Conservation (phyloP, 2,113 vertebrate genomes). For the Actinemys pallida region DNA sequence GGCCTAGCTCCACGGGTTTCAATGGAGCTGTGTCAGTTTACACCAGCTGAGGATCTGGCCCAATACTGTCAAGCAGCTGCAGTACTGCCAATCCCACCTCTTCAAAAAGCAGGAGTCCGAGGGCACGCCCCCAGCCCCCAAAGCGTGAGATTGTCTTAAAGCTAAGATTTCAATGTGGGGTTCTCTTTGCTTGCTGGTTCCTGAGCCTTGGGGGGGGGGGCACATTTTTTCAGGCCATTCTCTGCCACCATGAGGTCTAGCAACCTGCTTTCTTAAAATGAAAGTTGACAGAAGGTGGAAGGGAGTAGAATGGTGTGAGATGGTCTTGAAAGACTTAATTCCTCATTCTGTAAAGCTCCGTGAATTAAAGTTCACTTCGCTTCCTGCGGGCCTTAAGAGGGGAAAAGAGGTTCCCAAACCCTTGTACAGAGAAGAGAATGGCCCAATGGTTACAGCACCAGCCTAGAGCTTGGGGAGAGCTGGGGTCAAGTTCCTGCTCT, state of each 20-base stretch:
- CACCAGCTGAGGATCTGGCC: too few relatives aligned
- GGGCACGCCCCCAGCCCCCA: too few relatives aligned
- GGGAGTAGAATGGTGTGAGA: background rate
- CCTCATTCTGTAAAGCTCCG: background rate
- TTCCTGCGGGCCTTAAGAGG: background rate
- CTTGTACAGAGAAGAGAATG: background rate
- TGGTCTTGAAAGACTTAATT: background rate
- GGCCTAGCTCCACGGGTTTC: too few relatives aligned
- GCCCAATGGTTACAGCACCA: too few relatives aligned
- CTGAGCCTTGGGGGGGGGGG: background rate
- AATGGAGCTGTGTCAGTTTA: too few relatives aligned
- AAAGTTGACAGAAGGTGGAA: background rate
- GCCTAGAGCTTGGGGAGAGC: too few relatives aligned
- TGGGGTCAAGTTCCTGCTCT: too few relatives aligned
- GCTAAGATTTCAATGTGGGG: background rate
- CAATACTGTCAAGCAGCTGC: too few relatives aligned
- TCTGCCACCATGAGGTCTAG: background rate
- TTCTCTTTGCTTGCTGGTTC: background rate
- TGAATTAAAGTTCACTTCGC: background rate
- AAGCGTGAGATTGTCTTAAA: too few relatives aligned
- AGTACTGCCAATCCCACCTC: too few relatives aligned
- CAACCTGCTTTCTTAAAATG: constrained; percentile 65
- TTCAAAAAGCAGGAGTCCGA: too few relatives aligned
- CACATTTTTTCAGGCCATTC: constrained; percentile 12
- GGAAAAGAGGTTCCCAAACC: background rate